phyloP scores from a whole-genome alignment of 2,113 vertebrate species.

The Megaceryle torquata region DNA sequence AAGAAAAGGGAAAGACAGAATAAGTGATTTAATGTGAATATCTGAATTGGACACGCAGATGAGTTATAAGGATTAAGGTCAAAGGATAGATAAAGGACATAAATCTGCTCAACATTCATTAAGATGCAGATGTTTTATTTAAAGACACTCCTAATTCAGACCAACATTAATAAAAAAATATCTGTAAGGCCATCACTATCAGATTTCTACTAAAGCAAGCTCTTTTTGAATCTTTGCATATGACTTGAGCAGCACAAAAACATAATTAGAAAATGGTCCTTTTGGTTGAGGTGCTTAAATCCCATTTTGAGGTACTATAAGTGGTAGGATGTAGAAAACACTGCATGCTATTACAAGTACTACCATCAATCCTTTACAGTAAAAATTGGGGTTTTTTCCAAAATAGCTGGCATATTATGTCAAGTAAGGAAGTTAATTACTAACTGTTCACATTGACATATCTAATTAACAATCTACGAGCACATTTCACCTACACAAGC shows the following conservation, averaged over 20 bases:
- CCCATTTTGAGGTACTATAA: background rate
- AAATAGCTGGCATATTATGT: too few species aligned
- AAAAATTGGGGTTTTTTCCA: background rate
- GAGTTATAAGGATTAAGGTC: constrained; percentile 54
- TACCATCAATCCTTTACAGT: background rate
- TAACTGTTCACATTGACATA: background rate
- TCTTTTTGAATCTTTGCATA: background rate
- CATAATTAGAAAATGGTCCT: background rate
- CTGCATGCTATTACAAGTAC: background rate
- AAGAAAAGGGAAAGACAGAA: constrained; percentile 34
- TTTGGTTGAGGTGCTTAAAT: background rate
- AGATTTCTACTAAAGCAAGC: background rate
- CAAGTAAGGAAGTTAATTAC: too few species aligned
- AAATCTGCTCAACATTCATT: constrained; percentile 31
- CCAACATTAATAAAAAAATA: background rate
- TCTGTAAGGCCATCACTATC: background rate
- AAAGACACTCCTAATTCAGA: constrained; percentile 28
- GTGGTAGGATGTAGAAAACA: background rate
- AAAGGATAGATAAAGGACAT: constrained; percentile 59
- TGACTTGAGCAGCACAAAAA: background rate
- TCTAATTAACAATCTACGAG: background rate
- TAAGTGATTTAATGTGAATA: constrained; percentile 35
- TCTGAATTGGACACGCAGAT: background rate
- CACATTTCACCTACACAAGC: background rate
- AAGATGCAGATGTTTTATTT: constrained; percentile 41